These are phyloP conservation scores for Dysdera silvatica DNA, from an alignment of 1,140 invertebrate genomes.

Conservation along the genomic window DNA sequence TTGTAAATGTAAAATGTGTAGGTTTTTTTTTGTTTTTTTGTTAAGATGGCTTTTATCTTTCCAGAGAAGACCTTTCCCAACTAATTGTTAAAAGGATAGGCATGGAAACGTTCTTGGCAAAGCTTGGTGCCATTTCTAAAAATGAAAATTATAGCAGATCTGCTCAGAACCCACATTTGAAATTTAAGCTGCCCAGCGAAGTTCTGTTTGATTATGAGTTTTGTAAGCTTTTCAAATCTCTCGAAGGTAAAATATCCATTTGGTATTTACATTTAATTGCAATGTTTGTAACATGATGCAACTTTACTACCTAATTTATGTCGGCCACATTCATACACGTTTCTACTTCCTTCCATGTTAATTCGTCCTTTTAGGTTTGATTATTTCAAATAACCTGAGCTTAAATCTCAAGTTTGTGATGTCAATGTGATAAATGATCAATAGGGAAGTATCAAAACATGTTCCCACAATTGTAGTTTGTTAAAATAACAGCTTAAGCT, in stretches of 20 bases:
- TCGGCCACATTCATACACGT: too few species aligned
- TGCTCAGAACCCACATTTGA: constrained; percentile 83
- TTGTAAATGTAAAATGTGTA: background rate
- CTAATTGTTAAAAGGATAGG: constrained; percentile 86
- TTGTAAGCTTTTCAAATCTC: constrained; percentile 69
- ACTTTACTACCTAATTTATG: constrained; percentile 32
- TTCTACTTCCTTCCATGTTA: too few species aligned
- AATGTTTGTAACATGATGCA: background rate
- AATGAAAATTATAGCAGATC: constrained; percentile 86
- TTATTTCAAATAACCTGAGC: too few species aligned
- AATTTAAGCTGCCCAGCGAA: constrained; percentile 63
- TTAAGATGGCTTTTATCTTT: constrained; percentile 31
- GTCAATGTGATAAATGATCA: too few species aligned
- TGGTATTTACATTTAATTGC: background rate
- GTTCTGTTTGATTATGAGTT: constrained; percentile 93
- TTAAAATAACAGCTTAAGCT: too few species aligned
- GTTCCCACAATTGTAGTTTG: too few species aligned
- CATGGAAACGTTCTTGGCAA: constrained; percentile 77
- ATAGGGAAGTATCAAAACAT: too few species aligned
- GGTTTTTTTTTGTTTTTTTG: background rate
- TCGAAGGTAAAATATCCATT: constrained; percentile 36
- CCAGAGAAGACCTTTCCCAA: constrained; percentile 66
- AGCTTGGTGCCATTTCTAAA: constrained; percentile 72
- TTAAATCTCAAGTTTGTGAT: too few species aligned
- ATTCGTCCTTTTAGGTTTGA: too few species aligned